Evolutionary conservation across 2,797 vertebrate genomes (phyloP), one percentile per base, ranked within the genome.

Genomic region (Sciaenops ocellatus): DNA sequence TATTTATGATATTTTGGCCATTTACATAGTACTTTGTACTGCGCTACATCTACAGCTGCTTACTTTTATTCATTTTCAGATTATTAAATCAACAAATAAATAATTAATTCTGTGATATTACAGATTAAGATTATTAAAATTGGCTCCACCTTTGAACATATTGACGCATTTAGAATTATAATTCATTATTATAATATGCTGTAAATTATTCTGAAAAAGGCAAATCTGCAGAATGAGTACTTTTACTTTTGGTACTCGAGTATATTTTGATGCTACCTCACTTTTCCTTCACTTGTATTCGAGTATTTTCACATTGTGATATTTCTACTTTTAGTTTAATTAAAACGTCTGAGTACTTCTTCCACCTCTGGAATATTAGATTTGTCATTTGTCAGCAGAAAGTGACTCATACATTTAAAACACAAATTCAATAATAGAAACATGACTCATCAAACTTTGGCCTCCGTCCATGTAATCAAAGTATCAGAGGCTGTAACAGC

Each of bases 391-490:
- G 38, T 38, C 47, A 24, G 24, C 24, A 55, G 13, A 41, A 61
- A 51, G 17, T 30, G 5, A 9, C 17, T 56, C 26, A 1, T 7
- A 9, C 56, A 10, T 20, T 17, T 22, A 72, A 73, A 57, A 60
- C 28, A 52, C 24, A 24, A 70, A 47, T 62, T 62, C 44, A 65
- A 28, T 56, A 55, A 76, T 5, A 46, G 59, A 66, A 79, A 73
- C 69, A 78, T 77, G 80, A 83, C 70, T 85, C 80, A 76, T 82
- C 73, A 51, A 56, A 73, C 28, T 65, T 60, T 79, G 75, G 72
- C 75, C 68, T 78, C 54, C 7, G 0, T 11, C 64, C 78, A 75
- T 6, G 30, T 0, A 64, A 60, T 34, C 24, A 68, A 63, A 73
- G 59, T 0, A 24, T 42, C n/a, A 5, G 50, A 70, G 60, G 30